Base-by-base conservation (phyloP, 1,140 invertebrate species). In the Dendrolimus punctatus region DNA sequence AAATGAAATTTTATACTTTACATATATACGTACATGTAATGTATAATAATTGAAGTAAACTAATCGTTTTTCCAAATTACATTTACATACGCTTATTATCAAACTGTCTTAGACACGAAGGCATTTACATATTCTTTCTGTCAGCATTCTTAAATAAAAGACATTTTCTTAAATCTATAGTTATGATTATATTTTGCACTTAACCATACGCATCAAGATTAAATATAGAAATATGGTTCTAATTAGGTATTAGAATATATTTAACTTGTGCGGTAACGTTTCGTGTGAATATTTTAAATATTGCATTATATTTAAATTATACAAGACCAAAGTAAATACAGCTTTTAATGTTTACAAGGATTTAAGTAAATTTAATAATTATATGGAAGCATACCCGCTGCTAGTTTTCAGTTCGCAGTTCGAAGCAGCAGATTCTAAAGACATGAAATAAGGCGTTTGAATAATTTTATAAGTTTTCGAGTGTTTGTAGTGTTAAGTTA, bases 391-490 rank as follows among this genome's bases (percentile, higher is more conserved):
- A 10, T 49, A 39, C 8, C 39, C 7, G 7, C 43, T 5, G 39
- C 43, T n/a, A 39, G 23, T 23, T 23, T 23, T 23, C 23, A 23
- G 23, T 40, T 39, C 10, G 8, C 64, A 67, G 54, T 71, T 69
- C 49, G 60, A 70, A 83, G 82, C 81, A 85, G 79, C 82, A 83
- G 59, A 57, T 71, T 71, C 62, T 79, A 85, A 85, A 85, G 82
- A 85, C 82, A 85, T 78, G 62, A 57, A 57, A 50, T 69, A 77
- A 71, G 60, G 40, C 61, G 57, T 75, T 78, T 72, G 49, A 71
- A 57, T 61, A 53, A 71, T 66, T 60, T 52, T 53, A 63, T 80
- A 77, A 73, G 71, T 72, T 71, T 73, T n/a, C n/a, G 72, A 56
- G 73, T 81, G 80, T 80, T 67, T 68, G 51, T 83, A 80, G 67